Percentiles rank a stretch among this genome's conserved stretches.
Evolutionary conservation across 1,140 invertebrate species (phyloP).

Genomic region (Cataglyphis hispanica): DNA sequence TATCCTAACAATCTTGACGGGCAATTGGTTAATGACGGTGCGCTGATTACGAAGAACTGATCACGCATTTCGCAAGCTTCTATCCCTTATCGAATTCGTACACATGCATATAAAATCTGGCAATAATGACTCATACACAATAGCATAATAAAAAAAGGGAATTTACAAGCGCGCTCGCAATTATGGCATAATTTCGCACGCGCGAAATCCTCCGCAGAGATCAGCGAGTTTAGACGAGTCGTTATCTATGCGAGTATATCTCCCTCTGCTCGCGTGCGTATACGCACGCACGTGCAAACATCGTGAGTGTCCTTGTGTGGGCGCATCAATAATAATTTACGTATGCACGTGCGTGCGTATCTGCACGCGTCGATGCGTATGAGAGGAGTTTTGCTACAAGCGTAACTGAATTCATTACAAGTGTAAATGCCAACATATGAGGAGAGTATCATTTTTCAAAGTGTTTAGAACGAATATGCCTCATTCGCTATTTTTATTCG

Average conservation of each 20-base stretch:
- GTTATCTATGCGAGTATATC: conserved; percentile 66
- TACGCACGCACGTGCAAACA: background rate
- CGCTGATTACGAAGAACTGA: background rate
- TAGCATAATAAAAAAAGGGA: background rate
- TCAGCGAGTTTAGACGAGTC: conserved; percentile 39
- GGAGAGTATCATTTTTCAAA: background rate
- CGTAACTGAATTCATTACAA: conserved; percentile 64
- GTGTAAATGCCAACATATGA: conserved; percentile 64
- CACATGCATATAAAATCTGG: conserved; percentile 62
- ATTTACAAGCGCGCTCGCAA: conserved; percentile 70
- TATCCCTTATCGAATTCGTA: conserved; percentile 57
- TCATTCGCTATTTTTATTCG: background rate
- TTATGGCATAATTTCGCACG: conserved; percentile 70
- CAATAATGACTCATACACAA: conserved; percentile 76
- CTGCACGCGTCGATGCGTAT: conserved; percentile 29
- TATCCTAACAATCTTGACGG: background rate
- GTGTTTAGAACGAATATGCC: background rate
- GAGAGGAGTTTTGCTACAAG: background rate
- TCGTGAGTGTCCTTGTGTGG: too few relatives aligned
- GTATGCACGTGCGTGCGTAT: conserved; percentile 13
- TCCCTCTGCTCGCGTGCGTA: background rate
- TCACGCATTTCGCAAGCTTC: conserved; percentile 11
- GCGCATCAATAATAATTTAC: background rate
- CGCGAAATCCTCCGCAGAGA: conserved; percentile 27
- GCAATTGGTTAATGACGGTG: background rate